Conservation (phyloP, 2,113 vertebrate genomes). For the Calyptommatus sinebrachiatus region DNA sequence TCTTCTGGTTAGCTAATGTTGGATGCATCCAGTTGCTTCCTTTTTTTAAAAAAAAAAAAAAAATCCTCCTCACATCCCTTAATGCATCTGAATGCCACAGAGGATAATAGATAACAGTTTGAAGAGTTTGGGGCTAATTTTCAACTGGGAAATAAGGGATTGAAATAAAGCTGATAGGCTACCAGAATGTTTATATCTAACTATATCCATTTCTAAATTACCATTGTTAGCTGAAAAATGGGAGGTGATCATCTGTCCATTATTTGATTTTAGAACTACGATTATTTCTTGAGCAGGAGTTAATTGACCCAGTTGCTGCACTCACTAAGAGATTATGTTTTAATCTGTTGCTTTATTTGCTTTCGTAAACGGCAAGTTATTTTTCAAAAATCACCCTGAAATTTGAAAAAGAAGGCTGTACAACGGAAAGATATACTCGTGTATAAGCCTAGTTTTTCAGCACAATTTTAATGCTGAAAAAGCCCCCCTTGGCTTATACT, state of each 20-base stretch:
- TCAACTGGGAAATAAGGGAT: background rate
- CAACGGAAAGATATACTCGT: background rate
- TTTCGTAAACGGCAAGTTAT: background rate
- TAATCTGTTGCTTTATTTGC: background rate
- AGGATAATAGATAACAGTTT: background rate
- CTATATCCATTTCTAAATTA: background rate
- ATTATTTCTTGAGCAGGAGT: background rate
- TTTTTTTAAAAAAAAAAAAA: background rate
- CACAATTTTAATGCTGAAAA: no score
- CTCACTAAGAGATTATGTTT: background rate
- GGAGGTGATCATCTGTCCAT: background rate
- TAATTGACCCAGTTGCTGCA: background rate
- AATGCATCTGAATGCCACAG: background rate
- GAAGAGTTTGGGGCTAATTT: constrained; percentile 13
- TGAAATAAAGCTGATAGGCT: constrained; percentile 8
- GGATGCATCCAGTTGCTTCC: background rate
- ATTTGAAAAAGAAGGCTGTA: background rate
- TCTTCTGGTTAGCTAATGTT: constrained; percentile 39
- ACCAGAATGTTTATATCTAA: background rate
- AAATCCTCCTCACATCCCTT: background rate
- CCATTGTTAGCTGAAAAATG: background rate
- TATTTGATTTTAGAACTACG: background rate
- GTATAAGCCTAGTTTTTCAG: no score
- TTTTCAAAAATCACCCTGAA: background rate
- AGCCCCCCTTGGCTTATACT: no score